These are phyloP conservation scores for Synergus gifuensis DNA, from an alignment of 2,888 invertebrate genomes.

Conservation along the genomic window DNA sequence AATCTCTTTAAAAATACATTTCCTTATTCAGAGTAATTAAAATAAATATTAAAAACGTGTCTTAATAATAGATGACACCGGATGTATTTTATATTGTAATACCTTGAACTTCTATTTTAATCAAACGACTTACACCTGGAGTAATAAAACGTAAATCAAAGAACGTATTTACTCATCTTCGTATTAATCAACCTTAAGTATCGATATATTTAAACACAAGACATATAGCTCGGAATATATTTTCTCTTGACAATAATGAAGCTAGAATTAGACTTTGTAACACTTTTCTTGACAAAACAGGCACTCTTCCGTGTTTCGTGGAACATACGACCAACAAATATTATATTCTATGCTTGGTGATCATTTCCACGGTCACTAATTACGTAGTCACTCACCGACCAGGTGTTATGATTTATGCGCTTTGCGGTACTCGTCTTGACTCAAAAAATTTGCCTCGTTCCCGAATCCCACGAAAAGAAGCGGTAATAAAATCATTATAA, in stretches of 20 bases:
- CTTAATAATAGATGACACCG: background rate
- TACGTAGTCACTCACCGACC: conserved; percentile 54
- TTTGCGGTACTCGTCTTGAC: conserved; percentile 51
- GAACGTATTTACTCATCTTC: conserved; percentile 2
- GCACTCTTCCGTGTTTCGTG: background rate
- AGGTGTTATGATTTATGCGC: conserved; percentile 59
- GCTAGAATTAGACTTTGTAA: conserved; percentile 30
- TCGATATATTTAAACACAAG: conserved; percentile 9
- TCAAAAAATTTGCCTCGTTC: conserved; percentile 48
- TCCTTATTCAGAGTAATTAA: background rate
- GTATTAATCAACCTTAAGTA: conserved; percentile 29
- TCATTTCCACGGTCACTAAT: conserved; percentile 52
- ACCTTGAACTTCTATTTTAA: conserved; percentile 33
- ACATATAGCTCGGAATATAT: background rate
- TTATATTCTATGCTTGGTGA: conserved; percentile 18
- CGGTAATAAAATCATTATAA: conserved; percentile 16
- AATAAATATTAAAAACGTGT: background rate
- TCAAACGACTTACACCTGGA: background rate
- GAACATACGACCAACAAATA: conserved; percentile 27
- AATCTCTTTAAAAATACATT: background rate
- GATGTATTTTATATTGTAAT: background rate
- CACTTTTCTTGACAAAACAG: conserved; percentile 27
- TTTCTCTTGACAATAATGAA: background rate
- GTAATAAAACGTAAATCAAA: conserved; percentile 24
- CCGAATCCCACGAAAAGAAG: conserved; percentile 49